phyloP scores from a whole-genome alignment of 2,888 invertebrate genomes.

The Horisme vitalbata region DNA sequence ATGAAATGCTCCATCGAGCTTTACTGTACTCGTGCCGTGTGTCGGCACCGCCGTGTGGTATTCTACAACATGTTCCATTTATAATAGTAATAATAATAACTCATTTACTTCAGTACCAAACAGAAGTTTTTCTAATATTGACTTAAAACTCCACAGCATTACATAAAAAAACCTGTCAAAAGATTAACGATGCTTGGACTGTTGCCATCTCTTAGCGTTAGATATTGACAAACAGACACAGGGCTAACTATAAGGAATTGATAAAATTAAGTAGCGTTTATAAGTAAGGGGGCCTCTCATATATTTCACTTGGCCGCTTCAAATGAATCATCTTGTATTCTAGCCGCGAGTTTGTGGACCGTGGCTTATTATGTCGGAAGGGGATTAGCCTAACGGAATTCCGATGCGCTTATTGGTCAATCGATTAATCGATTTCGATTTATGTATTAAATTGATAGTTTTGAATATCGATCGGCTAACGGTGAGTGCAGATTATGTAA shows the following conservation, averaged over 20 bases:
- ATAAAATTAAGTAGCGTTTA: too few species aligned
- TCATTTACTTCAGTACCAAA: too few species aligned
- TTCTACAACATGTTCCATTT: constrained; percentile 7
- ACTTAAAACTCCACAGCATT: too few species aligned
- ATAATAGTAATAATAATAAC: too few species aligned
- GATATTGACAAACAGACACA: too few species aligned
- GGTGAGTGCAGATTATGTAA: too few species aligned
- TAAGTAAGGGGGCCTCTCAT: too few species aligned
- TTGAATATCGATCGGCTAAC: background rate
- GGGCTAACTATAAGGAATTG: too few species aligned
- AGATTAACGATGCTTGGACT: too few species aligned
- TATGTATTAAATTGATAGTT: constrained; percentile 2
- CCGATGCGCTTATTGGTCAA: constrained; percentile 25
- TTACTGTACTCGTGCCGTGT: constrained; percentile 27
- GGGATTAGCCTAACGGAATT: constrained; percentile 31
- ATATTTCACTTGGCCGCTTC: background rate
- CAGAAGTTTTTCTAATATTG: too few species aligned
- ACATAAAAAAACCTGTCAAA: too few species aligned
- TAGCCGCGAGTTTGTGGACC: constrained; percentile 20
- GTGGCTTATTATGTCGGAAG: constrained; percentile 26
- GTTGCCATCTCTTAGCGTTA: too few species aligned
- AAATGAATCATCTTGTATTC: constrained; percentile 7
- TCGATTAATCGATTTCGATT: constrained; percentile 24
- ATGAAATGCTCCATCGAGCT: constrained; percentile 27
- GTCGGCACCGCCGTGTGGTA: constrained; percentile 11